These are phyloP conservation scores for Oreochromis grahami DNA, from an alignment of 2,797 vertebrate species.

Conservation along the genomic window DNA sequence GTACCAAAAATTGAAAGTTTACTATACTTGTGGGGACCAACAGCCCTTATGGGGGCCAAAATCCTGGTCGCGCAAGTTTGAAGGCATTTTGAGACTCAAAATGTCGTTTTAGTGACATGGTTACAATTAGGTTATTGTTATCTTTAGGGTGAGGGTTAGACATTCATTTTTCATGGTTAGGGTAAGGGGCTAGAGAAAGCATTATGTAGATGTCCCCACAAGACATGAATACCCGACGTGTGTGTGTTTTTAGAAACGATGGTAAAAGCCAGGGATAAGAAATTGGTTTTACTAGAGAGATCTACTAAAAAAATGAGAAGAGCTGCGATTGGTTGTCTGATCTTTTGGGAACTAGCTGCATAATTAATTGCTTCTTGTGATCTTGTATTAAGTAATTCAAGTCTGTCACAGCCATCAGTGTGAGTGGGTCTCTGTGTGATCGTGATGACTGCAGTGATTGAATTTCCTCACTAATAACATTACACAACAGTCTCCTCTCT, in stretches of 20 bases:
- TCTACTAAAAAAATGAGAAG: background rate
- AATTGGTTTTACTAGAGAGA: background rate
- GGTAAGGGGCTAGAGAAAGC: background rate
- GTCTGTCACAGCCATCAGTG: background rate
- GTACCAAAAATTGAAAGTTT: background rate
- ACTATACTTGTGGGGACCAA: background rate
- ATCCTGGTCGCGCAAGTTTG: background rate
- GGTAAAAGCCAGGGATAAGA: background rate
- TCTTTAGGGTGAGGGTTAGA: background rate
- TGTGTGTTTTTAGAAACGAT: background rate
- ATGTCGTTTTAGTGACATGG: background rate
- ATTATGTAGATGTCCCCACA: background rate
- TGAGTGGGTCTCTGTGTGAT: background rate
- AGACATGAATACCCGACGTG: background rate
- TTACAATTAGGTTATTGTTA: background rate
- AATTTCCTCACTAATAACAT: background rate
- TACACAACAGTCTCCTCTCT: background rate
- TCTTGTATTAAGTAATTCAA: background rate
- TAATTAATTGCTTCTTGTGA: background rate
- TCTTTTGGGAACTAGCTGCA: background rate
- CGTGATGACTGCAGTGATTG: background rate
- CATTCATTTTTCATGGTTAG: background rate
- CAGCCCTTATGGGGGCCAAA: background rate
- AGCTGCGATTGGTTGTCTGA: background rate
- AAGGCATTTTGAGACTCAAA: background rate